Conservation (phyloP, 2,888 invertebrate genomes). For the Hirudinaria manillensis region DNA sequence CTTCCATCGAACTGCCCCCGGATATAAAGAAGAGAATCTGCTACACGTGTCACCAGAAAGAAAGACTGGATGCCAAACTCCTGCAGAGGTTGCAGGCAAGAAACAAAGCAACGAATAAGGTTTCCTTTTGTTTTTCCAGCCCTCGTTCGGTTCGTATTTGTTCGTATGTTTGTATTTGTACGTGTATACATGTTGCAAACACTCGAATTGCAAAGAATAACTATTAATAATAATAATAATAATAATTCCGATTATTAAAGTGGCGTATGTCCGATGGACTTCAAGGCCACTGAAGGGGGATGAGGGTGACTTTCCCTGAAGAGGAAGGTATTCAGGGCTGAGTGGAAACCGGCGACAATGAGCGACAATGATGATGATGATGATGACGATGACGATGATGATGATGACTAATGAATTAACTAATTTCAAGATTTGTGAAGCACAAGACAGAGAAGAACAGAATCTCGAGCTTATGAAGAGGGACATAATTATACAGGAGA, state of each 20-base stretch:
- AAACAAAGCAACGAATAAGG: no score
- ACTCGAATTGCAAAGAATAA: no score
- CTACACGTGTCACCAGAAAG: neutral
- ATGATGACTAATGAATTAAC: neutral
- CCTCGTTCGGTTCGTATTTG: no score
- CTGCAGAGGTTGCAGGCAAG: neutral
- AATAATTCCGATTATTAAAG: neutral
- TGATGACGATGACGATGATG: neutral
- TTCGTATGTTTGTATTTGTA: no score
- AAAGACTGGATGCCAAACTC: neutral
- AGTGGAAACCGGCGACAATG: neutral
- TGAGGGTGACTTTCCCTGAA: neutral
- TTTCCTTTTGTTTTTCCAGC: no score
- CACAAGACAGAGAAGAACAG: neutral
- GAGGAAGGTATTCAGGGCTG: neutral
- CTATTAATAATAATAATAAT: no score
- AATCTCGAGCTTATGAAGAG: neutral
- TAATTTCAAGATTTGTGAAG: slow-evolving; percentile 4
- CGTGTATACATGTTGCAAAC: no score
- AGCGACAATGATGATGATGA: neutral
- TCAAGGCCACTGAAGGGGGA: neutral
- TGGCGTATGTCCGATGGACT: no score
- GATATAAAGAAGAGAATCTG: neutral
- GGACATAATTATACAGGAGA: neutral
- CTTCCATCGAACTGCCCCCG: neutral